Base-by-base conservation (phyloP, 1,140 invertebrate species). In the Hylaeus anthracinus region DNA sequence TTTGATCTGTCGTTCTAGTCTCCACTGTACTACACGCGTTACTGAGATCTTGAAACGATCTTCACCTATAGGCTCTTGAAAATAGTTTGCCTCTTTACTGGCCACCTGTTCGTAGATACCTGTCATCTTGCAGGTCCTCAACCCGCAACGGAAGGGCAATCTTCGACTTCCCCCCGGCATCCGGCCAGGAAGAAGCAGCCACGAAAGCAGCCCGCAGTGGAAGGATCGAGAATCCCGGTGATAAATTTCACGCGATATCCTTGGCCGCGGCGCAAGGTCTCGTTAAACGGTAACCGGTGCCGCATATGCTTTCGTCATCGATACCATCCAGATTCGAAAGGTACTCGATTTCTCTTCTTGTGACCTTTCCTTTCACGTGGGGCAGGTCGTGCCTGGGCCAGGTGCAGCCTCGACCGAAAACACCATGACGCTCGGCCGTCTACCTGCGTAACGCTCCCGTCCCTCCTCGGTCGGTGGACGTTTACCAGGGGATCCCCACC, bases 321-420 rank as follows among this genome's bases (percentile, higher is more conserved):
- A 83, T 86, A 86, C 43, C 65, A 72, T 81, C 58, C 45, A 10
- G 53, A 71, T 79, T 79, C 69, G 53, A 60, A 83, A 77, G 84
- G 64, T 77, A 70, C 67, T 78, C 85, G 79, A 87, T 84, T 87
- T 87, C 85, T 87, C 84, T 67, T 37, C 56, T 26, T 37, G 63
- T 84, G 86, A 87, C 85, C 85, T 87, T 81, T 87, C 81, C 84
- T 81, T 86, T 86, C 85, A 74, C 82, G 85, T 87, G 85, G 79
- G 85, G 85, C 86, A 87, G 85, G 85, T 87, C 86, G 86, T 86
- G 86, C 75, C 74, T 69, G 61, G 78, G 65, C 82, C 86, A 86
- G 85, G 82, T 86, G 85, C 60, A 61, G 55, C 48, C 70, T 39
- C 73, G 70, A 37, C 41, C 81, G n/a, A 86, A 86, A 86, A 85